These are phyloP conservation scores for Oryzias sinensis DNA, from an alignment of 2,797 vertebrate genomes.

Conservation along the genomic window DNA sequence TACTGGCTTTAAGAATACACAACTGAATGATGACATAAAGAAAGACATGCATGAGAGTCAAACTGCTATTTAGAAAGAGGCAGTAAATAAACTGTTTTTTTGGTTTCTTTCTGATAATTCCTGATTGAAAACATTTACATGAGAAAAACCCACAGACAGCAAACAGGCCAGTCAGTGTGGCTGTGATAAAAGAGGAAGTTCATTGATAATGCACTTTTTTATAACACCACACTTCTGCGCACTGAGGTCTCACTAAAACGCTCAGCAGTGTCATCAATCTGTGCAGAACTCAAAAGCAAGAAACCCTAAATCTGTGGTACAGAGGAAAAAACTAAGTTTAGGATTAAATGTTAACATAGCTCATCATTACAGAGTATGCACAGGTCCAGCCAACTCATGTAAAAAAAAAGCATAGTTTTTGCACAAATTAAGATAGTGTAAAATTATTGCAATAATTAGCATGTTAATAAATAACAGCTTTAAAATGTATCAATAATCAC, in stretches of 20 bases:
- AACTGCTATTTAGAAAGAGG: conserved; percentile 13
- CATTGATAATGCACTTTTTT: background rate
- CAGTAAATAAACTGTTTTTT: conserved; percentile 39
- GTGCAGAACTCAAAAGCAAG: no score
- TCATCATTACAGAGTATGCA: background rate
- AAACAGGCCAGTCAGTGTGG: conserved; percentile 1
- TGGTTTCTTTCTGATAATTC: conserved; percentile 31
- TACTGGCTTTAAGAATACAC: conserved; percentile 11
- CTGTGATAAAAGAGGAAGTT: background rate
- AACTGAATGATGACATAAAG: conserved; percentile 13
- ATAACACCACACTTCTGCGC: background rate
- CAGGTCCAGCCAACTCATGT: background rate
- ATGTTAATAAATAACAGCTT: no score
- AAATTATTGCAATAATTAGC: no score
- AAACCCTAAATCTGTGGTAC: no score
- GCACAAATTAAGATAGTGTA: no score
- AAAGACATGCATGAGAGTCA: background rate
- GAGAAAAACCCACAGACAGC: no score
- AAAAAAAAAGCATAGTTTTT: no score
- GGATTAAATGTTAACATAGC: no score
- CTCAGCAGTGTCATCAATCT: background rate
- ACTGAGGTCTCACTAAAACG: no score
- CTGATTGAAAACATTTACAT: conserved; percentile 47
- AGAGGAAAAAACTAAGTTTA: no score
- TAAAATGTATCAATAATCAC: no score